These are phyloP conservation scores for zebrafish (Danio rerio) DNA, from an alignment of 2,113 vertebrate genomes.

Conservation along the genomic window DNA sequence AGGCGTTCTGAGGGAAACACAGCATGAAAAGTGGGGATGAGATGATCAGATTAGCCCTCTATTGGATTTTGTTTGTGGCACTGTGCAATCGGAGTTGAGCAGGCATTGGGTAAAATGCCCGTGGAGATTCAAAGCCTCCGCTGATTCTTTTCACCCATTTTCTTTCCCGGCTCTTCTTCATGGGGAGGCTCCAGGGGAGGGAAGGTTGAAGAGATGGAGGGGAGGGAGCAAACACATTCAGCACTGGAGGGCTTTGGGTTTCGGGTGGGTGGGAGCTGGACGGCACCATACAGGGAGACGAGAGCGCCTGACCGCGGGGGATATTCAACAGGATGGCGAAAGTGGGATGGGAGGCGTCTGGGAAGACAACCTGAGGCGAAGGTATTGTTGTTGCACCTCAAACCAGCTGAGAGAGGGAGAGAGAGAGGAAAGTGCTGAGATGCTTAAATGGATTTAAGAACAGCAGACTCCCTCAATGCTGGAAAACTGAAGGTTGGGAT, in stretches of 20 bases:
- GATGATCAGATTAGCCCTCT: constrained; percentile 93
- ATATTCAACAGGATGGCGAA: constrained; percentile 71
- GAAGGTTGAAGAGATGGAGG: constrained; percentile 45
- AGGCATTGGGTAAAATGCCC: constrained; percentile 85
- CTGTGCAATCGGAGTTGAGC: constrained; percentile 86
- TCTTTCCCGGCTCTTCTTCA: constrained; percentile 13
- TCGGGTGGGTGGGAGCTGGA: constrained; percentile 77
- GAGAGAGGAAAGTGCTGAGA: not conserved
- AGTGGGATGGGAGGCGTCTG: constrained; percentile 59
- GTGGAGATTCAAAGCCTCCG: constrained; percentile 80
- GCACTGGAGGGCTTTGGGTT: constrained; percentile 78
- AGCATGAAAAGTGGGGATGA: constrained; percentile 93
- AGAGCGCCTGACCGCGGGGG: constrained; percentile 75
- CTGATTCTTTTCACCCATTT: constrained; percentile 77
- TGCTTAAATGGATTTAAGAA: constrained; percentile 44
- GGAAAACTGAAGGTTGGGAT: constrained; percentile 28
- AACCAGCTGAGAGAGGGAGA: constrained; percentile 34
- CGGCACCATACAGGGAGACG: constrained; percentile 77
- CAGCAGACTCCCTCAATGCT: constrained; percentile 38
- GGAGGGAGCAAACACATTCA: constrained; percentile 72
- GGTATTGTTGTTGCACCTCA: constrained; percentile 63
- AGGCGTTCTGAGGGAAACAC: constrained; percentile 87
- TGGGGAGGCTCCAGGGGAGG: constrained; percentile 64
- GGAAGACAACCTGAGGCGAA: constrained; percentile 72
- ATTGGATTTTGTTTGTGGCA: constrained; percentile 87